Evolutionary conservation across 2,888 invertebrate species (phyloP), one percentile per base, ranked within the genome.

Genomic region (Polydesmus complanatus): DNA sequence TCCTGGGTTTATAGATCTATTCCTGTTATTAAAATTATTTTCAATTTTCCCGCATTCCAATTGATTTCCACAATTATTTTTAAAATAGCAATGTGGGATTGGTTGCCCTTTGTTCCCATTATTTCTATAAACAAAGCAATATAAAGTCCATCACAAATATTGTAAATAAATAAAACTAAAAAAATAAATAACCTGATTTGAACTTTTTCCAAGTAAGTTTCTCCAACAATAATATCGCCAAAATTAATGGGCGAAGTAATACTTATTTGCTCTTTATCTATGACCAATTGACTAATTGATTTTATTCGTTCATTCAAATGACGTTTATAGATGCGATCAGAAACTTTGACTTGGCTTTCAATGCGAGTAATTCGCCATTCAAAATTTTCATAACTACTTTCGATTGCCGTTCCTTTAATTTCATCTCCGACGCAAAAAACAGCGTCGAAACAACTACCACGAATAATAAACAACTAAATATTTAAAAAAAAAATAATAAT

Each of bases 341-440:
- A 5, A 37, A 37, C 14, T 8, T 5, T 37, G 5, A 8, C 37
- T 25, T 51, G 37, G 1, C 21, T 26, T 18, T 27, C 55, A 47
- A 60, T 58, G 3, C 14, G 25, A 22, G 22, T 47, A 8, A 47
- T 54, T 26, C 60, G 54, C 60, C 60, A 60, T 23, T 56, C 37
- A 22, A n/a, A 60, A 27, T 60, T 55, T 5, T 47, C 19, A 37
- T n/a, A 48, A 19, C 3, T 27, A 21, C 60, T 56, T 1, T 60
- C 60, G 8, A 51, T 23, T 5, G 25, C 53, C 5, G 53, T 5
- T 22, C 27, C 51, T 23, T n/a, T 22, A 51, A 23, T 18, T 27
- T 22, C 22, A 58, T 26, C 52, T 47, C 58, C 51, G 51, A 8
- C 22, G 51, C 51, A 8, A n/a, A 5, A 51, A 51, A 14, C 51